These are phyloP conservation scores for Masticophis lateralis DNA, from an alignment of 2,797 vertebrate genomes.

Conservation along the genomic window DNA sequence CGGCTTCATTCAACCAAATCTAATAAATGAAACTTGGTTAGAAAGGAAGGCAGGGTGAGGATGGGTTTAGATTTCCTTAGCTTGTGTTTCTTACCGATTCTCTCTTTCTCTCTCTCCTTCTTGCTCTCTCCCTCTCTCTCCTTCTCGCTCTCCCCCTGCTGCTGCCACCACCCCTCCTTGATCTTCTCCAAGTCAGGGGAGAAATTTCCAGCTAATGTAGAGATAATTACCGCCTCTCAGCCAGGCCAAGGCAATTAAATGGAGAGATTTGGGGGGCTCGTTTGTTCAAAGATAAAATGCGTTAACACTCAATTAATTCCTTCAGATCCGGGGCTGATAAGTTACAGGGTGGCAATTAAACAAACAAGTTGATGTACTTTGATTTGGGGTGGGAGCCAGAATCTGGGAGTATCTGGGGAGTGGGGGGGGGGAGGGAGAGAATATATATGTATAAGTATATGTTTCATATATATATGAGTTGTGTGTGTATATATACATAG, in stretches of 20 bases:
- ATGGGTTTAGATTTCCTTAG: neutral
- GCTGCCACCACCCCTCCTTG: neutral
- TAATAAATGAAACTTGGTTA: neutral
- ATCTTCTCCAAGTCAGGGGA: slow-evolving; percentile 30
- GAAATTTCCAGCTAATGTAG: slow-evolving; percentile 51
- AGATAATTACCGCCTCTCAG: slow-evolving; percentile 50
- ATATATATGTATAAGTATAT: neutral
- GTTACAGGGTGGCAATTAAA: slow-evolving; percentile 35
- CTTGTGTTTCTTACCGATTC: neutral
- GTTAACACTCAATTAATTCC: slow-evolving; percentile 62
- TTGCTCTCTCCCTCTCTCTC: too few relatives aligned
- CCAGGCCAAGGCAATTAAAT: slow-evolving; percentile 55
- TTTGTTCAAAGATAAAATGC: slow-evolving; percentile 58
- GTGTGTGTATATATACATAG: too few relatives aligned
- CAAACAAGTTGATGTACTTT: slow-evolving; percentile 29
- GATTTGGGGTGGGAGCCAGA: neutral
- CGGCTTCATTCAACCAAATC: neutral
- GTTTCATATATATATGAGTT: too few relatives aligned
- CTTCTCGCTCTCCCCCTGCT: neutral
- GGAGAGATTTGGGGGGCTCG: slow-evolving; percentile 39
- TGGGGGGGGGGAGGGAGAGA: neutral
- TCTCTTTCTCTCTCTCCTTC: too few relatives aligned
- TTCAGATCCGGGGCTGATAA: slow-evolving; percentile 48
- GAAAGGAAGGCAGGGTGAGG: neutral
- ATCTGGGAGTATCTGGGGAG: neutral